Percentiles rank a stretch among this genome's conserved stretches.
Conservation (phyloP, 2,797 vertebrate genomes). For the Pseudotriccus pelzelni region DNA sequence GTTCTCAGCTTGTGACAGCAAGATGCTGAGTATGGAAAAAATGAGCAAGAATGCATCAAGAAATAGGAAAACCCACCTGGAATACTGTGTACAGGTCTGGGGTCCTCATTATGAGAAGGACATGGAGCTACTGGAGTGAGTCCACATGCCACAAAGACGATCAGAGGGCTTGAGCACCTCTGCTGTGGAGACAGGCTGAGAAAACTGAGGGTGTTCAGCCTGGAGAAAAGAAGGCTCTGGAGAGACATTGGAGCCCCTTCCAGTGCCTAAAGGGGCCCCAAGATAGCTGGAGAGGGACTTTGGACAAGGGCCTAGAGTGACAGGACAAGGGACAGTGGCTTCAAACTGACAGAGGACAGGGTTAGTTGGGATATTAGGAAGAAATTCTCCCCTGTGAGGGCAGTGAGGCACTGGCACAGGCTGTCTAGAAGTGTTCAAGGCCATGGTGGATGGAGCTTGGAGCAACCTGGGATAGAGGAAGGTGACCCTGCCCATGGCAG, state of each 20-base stretch:
- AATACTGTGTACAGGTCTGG: neutral
- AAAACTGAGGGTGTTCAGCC: neutral
- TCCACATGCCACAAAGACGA: neutral
- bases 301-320: neutral
- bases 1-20: neutral
- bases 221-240: neutral
- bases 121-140: neutral
- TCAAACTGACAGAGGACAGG: neutral
- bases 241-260: neutral
- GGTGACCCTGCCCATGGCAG: neutral
- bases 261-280: neutral
- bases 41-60: neutral
- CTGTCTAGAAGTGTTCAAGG: neutral
- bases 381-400: neutral
- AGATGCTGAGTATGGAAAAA: neutral
- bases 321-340: neutral
- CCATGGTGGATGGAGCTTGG: rapidly evolving
- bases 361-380: neutral
- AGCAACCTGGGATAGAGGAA: neutral
- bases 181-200: neutral
- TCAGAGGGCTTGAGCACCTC: neutral
- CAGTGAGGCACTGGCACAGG: rapidly evolving
- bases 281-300: neutral
- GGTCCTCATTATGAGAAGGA: neutral
- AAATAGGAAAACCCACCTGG: neutral